phyloP scores from a whole-genome alignment of 2,797 vertebrate genomes.

The Lateolabrax maculatus region DNA sequence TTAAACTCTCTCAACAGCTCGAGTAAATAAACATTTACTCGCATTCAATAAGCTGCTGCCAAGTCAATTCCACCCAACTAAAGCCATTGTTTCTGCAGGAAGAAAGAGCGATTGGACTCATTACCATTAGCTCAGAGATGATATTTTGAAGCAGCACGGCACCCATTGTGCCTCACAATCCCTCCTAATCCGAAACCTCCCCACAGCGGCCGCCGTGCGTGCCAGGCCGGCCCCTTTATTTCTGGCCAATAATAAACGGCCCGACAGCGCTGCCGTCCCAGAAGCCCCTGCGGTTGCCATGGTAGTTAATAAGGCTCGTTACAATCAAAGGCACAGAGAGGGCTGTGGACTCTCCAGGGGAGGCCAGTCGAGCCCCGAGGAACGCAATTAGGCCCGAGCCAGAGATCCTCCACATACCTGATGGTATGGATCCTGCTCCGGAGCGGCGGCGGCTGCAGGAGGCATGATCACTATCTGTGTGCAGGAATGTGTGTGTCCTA shows the following conservation, averaged over 20 bases:
- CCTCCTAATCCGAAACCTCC: constrained; percentile 46
- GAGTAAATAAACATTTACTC: constrained; percentile 13
- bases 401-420: constrained; percentile 54
- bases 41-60: not conserved
- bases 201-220: constrained; percentile 1
- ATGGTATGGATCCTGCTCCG: constrained; percentile 43
- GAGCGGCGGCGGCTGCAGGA: constrained; percentile 7
- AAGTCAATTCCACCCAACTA: not conserved
- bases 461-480: not conserved
- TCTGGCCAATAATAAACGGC: constrained; percentile 46
- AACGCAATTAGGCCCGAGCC: constrained; percentile 65
- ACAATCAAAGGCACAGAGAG: constrained; percentile 65
- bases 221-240: constrained; percentile 42
- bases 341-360: constrained; percentile 66
- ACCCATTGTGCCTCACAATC: constrained; percentile 45
- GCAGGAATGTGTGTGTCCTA: constrained; percentile 9
- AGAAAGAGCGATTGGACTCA: constrained; percentile 4
- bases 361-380: constrained; percentile 47
- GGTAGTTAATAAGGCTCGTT: constrained; percentile 69
- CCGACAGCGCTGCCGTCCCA: constrained; percentile 15
- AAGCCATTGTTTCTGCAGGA: constrained; percentile 22
- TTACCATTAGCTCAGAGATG: constrained; percentile 48
- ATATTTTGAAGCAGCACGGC: constrained; percentile 26
- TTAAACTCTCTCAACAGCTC: not conserved
- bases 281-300: constrained; percentile 62